phyloP scores from a whole-genome alignment of 1,140 invertebrate genomes.

The Steinernema feltiae region DNA sequence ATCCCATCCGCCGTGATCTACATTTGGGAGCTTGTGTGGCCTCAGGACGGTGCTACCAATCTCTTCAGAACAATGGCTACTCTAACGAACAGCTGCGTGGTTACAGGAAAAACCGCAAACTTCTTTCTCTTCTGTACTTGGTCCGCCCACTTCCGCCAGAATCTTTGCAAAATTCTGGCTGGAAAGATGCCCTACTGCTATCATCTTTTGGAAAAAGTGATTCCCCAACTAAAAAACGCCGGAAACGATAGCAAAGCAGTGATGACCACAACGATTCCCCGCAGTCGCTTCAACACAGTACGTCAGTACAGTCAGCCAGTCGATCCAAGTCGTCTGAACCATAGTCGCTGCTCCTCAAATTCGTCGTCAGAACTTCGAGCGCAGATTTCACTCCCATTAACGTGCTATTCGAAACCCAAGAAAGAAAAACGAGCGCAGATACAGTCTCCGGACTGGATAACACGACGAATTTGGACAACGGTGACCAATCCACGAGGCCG shows the following conservation, averaged over 20 bases:
- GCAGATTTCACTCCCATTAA: background rate
- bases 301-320: background rate
- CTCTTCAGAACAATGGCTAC: constrained; percentile 37
- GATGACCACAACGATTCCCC: background rate
- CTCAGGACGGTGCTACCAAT: constrained; percentile 20
- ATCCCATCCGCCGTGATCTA: constrained; percentile 40
- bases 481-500: background rate
- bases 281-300: background rate
- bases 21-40: constrained; percentile 37
- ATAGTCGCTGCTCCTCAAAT: background rate
- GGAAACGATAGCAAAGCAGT: background rate
- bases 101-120: constrained; percentile 42
- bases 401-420: constrained; percentile 4
- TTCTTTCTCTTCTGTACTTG: constrained; percentile 46
- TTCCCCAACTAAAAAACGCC: background rate
- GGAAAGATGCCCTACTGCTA: constrained; percentile 20
- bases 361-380: background rate
- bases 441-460: too few species aligned
- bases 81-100: constrained; percentile 38
- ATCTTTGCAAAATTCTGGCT: constrained; percentile 27
- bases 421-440: too few species aligned
- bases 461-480: background rate
- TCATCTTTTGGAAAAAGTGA: background rate
- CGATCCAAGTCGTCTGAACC: background rate
- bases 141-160: constrained; percentile 43